Evolutionary conservation across 2,888 invertebrate genomes (phyloP).

Genomic region (Drosophila peninsularis): DNA sequence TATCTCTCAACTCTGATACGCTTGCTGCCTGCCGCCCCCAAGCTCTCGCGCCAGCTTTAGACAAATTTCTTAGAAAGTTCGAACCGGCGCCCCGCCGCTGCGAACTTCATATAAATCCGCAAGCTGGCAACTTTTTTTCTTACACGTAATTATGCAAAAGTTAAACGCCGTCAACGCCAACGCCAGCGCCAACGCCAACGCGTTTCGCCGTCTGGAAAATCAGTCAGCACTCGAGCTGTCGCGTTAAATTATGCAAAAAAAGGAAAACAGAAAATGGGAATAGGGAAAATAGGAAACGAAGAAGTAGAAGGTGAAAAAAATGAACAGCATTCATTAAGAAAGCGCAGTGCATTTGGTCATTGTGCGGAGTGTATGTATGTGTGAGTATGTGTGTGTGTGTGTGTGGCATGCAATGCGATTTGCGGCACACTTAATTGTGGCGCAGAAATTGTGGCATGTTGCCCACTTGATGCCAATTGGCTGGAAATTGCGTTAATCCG

Average conservation of each 20-base stretch:
- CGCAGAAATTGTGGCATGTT: slow-evolving; percentile 14
- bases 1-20: slow-evolving; percentile 14
- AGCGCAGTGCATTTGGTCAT: slow-evolving; percentile 31
- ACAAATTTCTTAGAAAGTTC: slow-evolving; percentile 25
- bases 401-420: slow-evolving; percentile 1
- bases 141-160: slow-evolving; percentile 76
- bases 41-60: slow-evolving; percentile 2
- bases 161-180: slow-evolving; percentile 54
- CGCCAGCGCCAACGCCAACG: slow-evolving; percentile 29
- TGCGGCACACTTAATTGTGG: slow-evolving; percentile 27
- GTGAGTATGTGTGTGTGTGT: not conserved
- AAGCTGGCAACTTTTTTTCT: slow-evolving; percentile 44
- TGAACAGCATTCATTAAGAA: slow-evolving; percentile 50
- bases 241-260: slow-evolving; percentile 69
- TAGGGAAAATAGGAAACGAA: not conserved
- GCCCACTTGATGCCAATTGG: slow-evolving; percentile 57
- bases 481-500: slow-evolving; percentile 55
- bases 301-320: slow-evolving; percentile 21
- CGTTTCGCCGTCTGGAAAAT: slow-evolving; percentile 66
- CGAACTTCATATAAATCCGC: slow-evolving; percentile 28
- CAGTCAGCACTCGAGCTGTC: slow-evolving; percentile 60
- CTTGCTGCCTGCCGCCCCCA: not conserved
- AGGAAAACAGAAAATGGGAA: not conserved
- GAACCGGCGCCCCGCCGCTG: not conserved
- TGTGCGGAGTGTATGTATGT: slow-evolving; percentile 11